A percentile compares a stretch with the other conserved stretches of the same genome.
Evolutionary conservation across 2,888 invertebrate species (phyloP).

Genomic region (Eulithis testata): DNA sequence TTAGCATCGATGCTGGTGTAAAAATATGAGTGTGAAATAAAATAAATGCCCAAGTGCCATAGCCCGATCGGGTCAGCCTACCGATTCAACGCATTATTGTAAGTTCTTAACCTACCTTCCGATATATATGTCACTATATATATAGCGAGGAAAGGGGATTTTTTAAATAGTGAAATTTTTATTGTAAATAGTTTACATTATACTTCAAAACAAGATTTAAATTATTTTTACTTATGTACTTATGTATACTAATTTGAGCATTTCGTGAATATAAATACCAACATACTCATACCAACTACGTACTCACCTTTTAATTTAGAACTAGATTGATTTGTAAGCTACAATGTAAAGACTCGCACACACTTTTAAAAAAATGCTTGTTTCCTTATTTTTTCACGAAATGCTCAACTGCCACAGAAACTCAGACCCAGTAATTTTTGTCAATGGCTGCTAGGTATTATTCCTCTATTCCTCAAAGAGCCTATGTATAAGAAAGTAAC

Average conservation of each 20-base stretch:
- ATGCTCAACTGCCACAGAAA: constrained; percentile 8
- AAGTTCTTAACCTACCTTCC: constrained; percentile 12
- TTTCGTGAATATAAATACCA: constrained; percentile 9
- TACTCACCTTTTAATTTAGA: neutral
- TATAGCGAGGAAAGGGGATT: constrained; percentile 32
- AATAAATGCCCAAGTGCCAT: constrained; percentile 76
- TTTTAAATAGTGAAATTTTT: constrained; percentile 12
- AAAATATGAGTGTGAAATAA: constrained; percentile 57
- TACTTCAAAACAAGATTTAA: constrained; percentile 4
- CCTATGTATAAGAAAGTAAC: constrained; percentile 53
- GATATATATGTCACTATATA: constrained; percentile 18
- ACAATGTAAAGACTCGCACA: too few species aligned
- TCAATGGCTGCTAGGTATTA: constrained; percentile 27
- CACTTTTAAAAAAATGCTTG: too few species aligned
- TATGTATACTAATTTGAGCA: constrained; percentile 7
- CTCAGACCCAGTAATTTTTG: constrained; percentile 11
- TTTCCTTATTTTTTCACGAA: constrained; percentile 7
- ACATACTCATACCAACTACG: neutral
- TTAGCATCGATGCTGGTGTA: constrained; percentile 59
- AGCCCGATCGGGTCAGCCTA: constrained; percentile 67
- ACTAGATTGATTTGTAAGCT: too few species aligned
- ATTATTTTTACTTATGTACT: neutral
- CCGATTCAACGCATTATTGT: constrained; percentile 58
- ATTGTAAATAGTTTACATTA: constrained; percentile 11
- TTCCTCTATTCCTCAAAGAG: constrained; percentile 50